These are phyloP conservation scores for Columbina picui DNA, from an alignment of 2,113 vertebrate genomes.

Conservation along the genomic window DNA sequence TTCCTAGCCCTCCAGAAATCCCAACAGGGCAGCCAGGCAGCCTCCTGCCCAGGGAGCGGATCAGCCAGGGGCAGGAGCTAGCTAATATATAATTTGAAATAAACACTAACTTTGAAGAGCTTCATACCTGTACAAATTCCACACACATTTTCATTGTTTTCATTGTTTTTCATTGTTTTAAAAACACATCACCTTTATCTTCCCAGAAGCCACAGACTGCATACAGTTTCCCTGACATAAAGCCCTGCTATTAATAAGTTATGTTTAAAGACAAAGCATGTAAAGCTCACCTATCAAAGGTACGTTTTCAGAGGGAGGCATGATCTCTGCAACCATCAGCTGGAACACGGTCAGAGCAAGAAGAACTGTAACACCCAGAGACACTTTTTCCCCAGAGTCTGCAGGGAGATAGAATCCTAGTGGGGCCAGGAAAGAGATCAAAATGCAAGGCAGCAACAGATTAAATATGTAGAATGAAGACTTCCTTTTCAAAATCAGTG, in stretches of 20 bases:
- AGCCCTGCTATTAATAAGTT: not conserved
- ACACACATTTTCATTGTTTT: too few species aligned
- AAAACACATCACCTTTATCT: not conserved
- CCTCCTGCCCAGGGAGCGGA: not conserved
- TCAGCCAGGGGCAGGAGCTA: not conserved
- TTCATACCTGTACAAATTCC: not conserved
- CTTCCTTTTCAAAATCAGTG: conserved; percentile 90
- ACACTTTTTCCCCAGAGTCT: conserved; percentile 97
- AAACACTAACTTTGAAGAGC: not conserved
- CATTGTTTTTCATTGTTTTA: too few species aligned
- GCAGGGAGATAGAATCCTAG: conserved; percentile 96
- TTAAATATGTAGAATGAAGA: conserved; percentile 98
- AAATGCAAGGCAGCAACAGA: conserved; percentile 91
- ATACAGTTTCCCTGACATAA: not conserved
- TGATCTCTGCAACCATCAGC: conserved; percentile 97
- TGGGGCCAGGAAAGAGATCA: conserved; percentile 96
- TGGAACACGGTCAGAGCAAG: conserved; percentile 97
- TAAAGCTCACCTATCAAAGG: conserved; percentile 90
- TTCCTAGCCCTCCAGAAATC: not conserved
- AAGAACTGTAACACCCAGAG: conserved; percentile 93
- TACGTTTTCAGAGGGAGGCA: conserved; percentile 96
- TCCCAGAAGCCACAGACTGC: not conserved
- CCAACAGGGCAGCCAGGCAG: not conserved
- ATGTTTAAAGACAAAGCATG: not conserved
- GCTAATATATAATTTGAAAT: not conserved